Evolutionary conservation across 1,140 invertebrate genomes (phyloP).

Genomic region (Coenobita brevimanus): DNA sequence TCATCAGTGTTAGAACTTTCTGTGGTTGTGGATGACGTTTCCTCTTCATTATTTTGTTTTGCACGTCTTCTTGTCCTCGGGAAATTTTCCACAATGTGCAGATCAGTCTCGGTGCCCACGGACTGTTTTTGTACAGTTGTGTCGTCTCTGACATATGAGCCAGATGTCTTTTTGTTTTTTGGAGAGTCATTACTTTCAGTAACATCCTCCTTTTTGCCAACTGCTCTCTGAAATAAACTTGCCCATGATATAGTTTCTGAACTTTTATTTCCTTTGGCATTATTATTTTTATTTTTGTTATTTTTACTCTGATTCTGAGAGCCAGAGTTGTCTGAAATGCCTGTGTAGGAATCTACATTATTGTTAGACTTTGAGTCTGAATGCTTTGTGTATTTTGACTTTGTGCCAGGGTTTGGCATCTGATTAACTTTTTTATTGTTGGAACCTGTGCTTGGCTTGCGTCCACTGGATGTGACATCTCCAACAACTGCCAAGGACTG

Average conservation of each 20-base stretch:
- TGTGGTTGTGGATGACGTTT: conserved; percentile 83
- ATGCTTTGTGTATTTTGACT: conserved; percentile 71
- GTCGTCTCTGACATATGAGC: conserved; percentile 42
- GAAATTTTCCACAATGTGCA: conserved; percentile 66
- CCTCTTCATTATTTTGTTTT: conserved; percentile 77
- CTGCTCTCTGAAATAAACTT: conserved; percentile 47
- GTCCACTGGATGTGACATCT: conserved; percentile 73
- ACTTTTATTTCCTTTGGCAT: conserved; percentile 34
- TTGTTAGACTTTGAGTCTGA: conserved; percentile 73
- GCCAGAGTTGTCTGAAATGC: conserved; percentile 21
- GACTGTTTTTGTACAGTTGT: conserved; percentile 68
- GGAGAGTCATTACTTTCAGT: conserved; percentile 63
- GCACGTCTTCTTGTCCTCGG: conserved; percentile 65
- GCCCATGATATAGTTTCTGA: conserved; percentile 52
- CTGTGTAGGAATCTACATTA: conserved; percentile 71
- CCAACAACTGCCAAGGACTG: not conserved
- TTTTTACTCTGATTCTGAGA: conserved; percentile 48
- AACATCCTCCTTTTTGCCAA: conserved; percentile 23
- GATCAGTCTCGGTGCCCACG: conserved; percentile 67
- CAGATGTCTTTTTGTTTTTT: conserved; percentile 67
- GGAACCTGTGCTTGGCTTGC: conserved; percentile 60
- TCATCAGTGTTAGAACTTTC: conserved; percentile 80
- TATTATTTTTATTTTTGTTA: conserved; percentile 56
- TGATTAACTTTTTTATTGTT: conserved; percentile 71
- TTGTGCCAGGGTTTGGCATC: conserved; percentile 71